A percentile compares a stretch with the other conserved stretches of the same genome.
Conservation (phyloP, 2,113 vertebrate species). For the Onychostoma macrolepis region DNA sequence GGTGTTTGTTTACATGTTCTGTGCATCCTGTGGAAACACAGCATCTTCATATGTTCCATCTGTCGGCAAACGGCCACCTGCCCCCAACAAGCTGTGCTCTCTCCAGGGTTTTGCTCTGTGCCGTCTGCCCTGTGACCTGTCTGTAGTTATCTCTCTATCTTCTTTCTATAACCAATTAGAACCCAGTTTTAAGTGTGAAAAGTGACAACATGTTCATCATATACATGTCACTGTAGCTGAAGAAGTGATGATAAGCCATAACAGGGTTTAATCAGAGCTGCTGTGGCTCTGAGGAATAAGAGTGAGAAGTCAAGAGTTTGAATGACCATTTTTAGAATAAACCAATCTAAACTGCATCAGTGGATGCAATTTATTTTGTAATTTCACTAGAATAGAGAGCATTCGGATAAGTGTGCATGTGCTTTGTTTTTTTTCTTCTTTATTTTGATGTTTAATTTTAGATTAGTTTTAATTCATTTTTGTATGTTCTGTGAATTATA, state of each 20-base stretch:
- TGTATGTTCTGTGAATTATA: neutral
- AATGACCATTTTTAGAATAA: neutral
- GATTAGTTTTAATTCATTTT: neutral
- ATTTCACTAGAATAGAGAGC: neutral
- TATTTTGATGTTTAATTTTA: neutral
- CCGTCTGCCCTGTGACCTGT: slow-evolving; percentile 51
- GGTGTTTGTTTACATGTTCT: slow-evolving; percentile 43
- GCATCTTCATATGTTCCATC: slow-evolving; percentile 49
- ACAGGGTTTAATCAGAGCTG: neutral
- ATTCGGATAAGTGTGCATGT: neutral
- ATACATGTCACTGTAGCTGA: neutral
- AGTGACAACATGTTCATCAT: slow-evolving; percentile 31
- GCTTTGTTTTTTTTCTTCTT: neutral
- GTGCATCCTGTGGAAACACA: slow-evolving; percentile 51
- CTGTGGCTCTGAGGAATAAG: neutral
- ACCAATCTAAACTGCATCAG: neutral
- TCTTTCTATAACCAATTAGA: neutral
- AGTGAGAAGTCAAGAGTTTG: neutral
- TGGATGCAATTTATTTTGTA: neutral
- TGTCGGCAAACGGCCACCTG: slow-evolving; percentile 49
- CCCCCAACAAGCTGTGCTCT: slow-evolving; percentile 40
- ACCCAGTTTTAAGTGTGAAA: slow-evolving; percentile 1
- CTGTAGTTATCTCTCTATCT: slow-evolving; percentile 31
- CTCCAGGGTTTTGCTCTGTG: slow-evolving; percentile 25
- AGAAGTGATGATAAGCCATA: neutral